Conservation (phyloP, 2,888 invertebrate species). For the Gerris lacustris region DNA sequence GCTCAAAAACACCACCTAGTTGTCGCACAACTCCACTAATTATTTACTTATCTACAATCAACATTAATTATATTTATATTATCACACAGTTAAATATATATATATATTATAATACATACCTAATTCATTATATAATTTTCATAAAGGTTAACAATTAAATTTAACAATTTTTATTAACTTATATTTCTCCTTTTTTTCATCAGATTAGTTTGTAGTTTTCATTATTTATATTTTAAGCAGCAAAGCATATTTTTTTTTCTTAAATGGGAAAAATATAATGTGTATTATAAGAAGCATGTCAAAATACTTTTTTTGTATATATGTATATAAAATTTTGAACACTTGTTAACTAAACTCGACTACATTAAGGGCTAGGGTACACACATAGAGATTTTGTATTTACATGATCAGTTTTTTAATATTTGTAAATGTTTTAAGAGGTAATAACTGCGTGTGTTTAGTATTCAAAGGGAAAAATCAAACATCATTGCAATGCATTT, state of each 20-base stretch:
- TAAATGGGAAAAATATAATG: not conserved
- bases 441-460: no score
- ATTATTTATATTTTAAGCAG: not conserved
- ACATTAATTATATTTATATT: constrained; percentile 1
- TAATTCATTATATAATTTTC: not conserved
- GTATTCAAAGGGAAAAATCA: no score
- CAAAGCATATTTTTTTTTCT: not conserved
- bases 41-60: not conserved
- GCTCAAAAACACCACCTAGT: not conserved
- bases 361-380: not conserved
- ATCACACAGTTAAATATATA: not conserved
- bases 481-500: no score
- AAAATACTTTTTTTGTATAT: not conserved
- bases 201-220: not conserved
- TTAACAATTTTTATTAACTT: not conserved
- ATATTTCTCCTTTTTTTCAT: not conserved
- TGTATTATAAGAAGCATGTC: not conserved
- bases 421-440: no score
- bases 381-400: not conserved
- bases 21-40: not conserved
- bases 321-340: not conserved
- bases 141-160: constrained; percentile 5
- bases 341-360: not conserved
- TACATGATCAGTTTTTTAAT: no score
- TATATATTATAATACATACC: not conserved